Conservation (phyloP, 1,140 invertebrate genomes). For the Apis cerana region DNA sequence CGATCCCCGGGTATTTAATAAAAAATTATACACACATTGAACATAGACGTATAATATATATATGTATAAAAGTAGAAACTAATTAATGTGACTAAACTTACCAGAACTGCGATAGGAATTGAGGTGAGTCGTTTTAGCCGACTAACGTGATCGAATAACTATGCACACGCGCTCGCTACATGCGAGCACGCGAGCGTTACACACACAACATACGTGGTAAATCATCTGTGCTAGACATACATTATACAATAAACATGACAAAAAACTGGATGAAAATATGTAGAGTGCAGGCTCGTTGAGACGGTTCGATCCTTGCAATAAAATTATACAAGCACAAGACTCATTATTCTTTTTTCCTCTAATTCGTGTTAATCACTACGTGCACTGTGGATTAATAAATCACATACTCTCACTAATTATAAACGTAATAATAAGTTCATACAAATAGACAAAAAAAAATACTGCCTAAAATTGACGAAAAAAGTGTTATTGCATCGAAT, state of each 20-base stretch:
- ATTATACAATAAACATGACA: constrained; percentile 44
- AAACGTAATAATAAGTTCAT: constrained; percentile 29
- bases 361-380: constrained; percentile 52
- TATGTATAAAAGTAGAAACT: constrained; percentile 15
- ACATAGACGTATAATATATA: constrained; percentile 1
- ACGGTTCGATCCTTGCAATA: constrained; percentile 48
- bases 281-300: constrained; percentile 67
- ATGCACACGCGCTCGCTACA: constrained; percentile 51
- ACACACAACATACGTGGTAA: constrained; percentile 30
- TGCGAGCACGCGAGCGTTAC: constrained; percentile 21
- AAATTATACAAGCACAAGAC: constrained; percentile 57
- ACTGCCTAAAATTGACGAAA: constrained; percentile 34
- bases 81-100: constrained; percentile 73
- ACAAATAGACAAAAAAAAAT: not conserved
- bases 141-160: constrained; percentile 75
- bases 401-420: constrained; percentile 41
- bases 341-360: constrained; percentile 4
- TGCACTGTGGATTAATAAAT: constrained; percentile 47
- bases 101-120: constrained; percentile 73
- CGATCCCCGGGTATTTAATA: not conserved
- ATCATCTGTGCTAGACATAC: constrained; percentile 50
- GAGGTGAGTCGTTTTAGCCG: constrained; percentile 75
- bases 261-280: constrained; percentile 53
- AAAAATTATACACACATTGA: not conserved
- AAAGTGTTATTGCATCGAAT: constrained; percentile 25